Percentiles rank a stretch among this genome's conserved stretches.
These are phyloP conservation scores for Epizoanthus rinbou DNA, from an alignment of 92 coral and sea anemone genomes.

Conservation along the genomic window DNA sequence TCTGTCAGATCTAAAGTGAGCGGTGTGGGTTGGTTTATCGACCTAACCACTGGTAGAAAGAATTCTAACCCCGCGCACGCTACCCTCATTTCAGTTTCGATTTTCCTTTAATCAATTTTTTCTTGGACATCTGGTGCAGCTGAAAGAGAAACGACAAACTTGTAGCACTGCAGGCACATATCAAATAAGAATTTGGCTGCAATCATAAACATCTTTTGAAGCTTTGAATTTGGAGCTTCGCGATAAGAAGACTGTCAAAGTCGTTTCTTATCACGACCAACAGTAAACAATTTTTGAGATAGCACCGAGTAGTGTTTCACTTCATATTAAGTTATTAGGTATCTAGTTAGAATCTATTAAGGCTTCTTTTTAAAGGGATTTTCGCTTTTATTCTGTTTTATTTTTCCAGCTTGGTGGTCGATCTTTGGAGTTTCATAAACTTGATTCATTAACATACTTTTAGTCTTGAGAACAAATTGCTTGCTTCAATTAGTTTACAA, in stretches of 20 bases:
- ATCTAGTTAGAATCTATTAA: slow-evolving; percentile 25
- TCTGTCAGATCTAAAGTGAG: slow-evolving; percentile 74
- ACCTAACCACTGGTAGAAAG: slow-evolving; percentile 71
- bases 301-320: slow-evolving; percentile 33
- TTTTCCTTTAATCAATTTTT: slow-evolving; percentile 57
- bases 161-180: slow-evolving; percentile 57
- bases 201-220: slow-evolving; percentile 59
- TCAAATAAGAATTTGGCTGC: slow-evolving; percentile 44
- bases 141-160: slow-evolving; percentile 53
- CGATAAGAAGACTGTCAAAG: slow-evolving; percentile 53
- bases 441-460: slow-evolving; percentile 70
- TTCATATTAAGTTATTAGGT: slow-evolving; percentile 19
- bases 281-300: slow-evolving; percentile 46
- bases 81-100: slow-evolving; percentile 48
- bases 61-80: slow-evolving; percentile 64
- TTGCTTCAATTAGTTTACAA: slow-evolving; percentile 88
- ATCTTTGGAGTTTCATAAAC: background rate
- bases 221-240: slow-evolving; percentile 35
- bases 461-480: slow-evolving; percentile 76
- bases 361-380: slow-evolving; percentile 23
- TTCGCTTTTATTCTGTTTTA: slow-evolving; percentile 9
- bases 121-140: slow-evolving; percentile 53
- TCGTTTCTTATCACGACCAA: slow-evolving; percentile 54
- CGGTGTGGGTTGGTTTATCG: slow-evolving; percentile 85
- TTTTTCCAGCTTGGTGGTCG: slow-evolving; percentile 34